phyloP scores from a whole-genome alignment of 2,888 invertebrate species.

The Neria commutata region DNA sequence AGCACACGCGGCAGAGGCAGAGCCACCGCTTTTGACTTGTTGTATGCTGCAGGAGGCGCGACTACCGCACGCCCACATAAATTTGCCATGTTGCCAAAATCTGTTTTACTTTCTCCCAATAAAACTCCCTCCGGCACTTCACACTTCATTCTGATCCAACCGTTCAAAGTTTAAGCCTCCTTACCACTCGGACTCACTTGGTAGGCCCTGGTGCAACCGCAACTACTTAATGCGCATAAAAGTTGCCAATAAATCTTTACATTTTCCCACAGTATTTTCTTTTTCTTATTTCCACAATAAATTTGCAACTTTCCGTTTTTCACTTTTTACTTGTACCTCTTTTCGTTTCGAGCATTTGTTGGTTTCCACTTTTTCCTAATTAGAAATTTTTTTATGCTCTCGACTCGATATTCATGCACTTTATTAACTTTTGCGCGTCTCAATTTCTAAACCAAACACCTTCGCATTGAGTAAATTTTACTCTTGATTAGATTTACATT shows the following conservation, averaged over 20 bases:
- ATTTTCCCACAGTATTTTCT: slow-evolving; percentile 16
- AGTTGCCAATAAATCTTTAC: slow-evolving; percentile 13
- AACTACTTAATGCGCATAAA: slow-evolving; percentile 1
- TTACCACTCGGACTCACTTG: not conserved
- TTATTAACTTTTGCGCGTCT: slow-evolving; percentile 45
- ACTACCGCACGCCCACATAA: no score
- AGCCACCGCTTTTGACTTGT: no score
- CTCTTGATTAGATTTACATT: slow-evolving; percentile 19
- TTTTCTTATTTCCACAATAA: slow-evolving; percentile 29
- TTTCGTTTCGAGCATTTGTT: slow-evolving; percentile 36
- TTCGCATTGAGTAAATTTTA: slow-evolving; percentile 25
- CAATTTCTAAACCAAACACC: not conserved
- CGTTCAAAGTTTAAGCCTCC: not conserved
- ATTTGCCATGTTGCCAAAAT: not conserved
- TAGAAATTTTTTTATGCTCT: slow-evolving; percentile 10
- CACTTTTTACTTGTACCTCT: slow-evolving; percentile 4
- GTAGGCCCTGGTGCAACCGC: not conserved
- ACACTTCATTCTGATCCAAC: no score
- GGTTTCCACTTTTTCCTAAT: slow-evolving; percentile 35
- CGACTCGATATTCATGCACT: slow-evolving; percentile 8
- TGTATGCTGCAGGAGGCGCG: not conserved
- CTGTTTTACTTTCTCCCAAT: not conserved
- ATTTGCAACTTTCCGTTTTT: slow-evolving; percentile 11
- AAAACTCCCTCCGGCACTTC: no score
- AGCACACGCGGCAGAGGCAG: not conserved